Conservation (phyloP, 2,113 vertebrate genomes). For the Mastomys coucha region DNA sequence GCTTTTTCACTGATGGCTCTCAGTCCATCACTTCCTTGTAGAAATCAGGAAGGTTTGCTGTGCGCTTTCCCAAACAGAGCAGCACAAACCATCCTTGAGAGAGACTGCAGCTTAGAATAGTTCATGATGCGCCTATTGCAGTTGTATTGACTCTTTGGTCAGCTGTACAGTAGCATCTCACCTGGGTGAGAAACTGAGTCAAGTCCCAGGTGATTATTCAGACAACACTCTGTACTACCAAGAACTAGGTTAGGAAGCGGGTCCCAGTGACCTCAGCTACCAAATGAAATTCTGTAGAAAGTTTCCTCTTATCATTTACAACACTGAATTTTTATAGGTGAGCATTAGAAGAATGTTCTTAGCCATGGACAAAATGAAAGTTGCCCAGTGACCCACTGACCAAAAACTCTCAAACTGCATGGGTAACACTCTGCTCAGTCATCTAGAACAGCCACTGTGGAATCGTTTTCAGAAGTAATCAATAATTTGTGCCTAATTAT, state of each 20-base stretch:
- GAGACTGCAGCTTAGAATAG: neutral
- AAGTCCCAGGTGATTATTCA: fast-evolving
- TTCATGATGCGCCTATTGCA: fast-evolving
- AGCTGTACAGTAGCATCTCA: fast-evolving
- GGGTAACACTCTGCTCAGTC: neutral
- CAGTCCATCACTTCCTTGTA: fast-evolving
- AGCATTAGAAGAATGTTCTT: neutral
- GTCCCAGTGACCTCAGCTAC: neutral
- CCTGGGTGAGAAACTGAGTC: neutral
- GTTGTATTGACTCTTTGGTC: neutral
- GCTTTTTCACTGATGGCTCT: neutral
- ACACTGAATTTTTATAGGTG: neutral
- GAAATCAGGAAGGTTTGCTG: neutral
- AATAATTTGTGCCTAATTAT: neutral
- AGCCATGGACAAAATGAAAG: neutral
- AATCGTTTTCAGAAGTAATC: neutral
- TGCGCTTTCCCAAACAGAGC: neutral
- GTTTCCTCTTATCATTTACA: neutral
- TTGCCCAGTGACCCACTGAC: neutral
- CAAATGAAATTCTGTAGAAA: neutral
- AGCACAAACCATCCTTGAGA: too few relatives aligned
- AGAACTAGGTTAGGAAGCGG: neutral
- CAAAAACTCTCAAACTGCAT: neutral
- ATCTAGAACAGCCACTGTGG: neutral
- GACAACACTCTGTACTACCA: neutral